phyloP scores from a whole-genome alignment of 2,888 invertebrate genomes.

The Pheosia tremula region DNA sequence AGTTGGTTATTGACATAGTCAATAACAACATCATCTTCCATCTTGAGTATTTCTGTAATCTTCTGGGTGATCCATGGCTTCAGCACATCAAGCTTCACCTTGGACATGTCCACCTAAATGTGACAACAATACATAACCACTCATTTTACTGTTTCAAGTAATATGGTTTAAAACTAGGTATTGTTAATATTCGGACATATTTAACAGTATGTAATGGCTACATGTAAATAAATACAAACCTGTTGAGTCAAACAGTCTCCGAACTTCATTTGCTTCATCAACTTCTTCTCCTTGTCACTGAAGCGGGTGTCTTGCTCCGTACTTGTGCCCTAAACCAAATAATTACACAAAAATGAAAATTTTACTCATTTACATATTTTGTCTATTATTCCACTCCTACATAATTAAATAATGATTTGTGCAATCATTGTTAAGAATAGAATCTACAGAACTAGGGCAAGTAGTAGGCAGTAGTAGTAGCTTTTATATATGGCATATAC shows the following conservation, averaged over 20 bases:
- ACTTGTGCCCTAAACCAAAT: conserved; percentile 92
- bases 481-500: too few relatives aligned
- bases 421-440: too few relatives aligned
- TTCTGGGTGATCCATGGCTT: conserved; percentile 99
- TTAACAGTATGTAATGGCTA: too few relatives aligned
- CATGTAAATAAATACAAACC: conserved; percentile 74
- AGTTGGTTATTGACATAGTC: conserved; percentile 99
- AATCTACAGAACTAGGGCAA: too few relatives aligned
- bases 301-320: conserved; percentile 99
- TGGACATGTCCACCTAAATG: conserved; percentile 95
- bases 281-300: conserved; percentile 99
- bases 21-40: conserved; percentile 99
- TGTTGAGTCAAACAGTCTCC: conserved; percentile 96
- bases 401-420: too few relatives aligned
- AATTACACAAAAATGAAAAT: too few relatives aligned
- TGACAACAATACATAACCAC: background rate
- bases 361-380: too few relatives aligned
- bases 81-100: conserved; percentile 98
- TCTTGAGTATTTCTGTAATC: conserved; percentile 97
- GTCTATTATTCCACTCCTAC: too few relatives aligned
- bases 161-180: background rate
- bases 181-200: background rate
- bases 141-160: background rate
- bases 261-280: conserved; percentile 99
- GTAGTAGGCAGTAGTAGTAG: too few relatives aligned